Evolutionary conservation across 2,113 vertebrate genomes (phyloP), one percentile per base, ranked within the genome.

Genomic region (Malurus alboscapulatus): DNA sequence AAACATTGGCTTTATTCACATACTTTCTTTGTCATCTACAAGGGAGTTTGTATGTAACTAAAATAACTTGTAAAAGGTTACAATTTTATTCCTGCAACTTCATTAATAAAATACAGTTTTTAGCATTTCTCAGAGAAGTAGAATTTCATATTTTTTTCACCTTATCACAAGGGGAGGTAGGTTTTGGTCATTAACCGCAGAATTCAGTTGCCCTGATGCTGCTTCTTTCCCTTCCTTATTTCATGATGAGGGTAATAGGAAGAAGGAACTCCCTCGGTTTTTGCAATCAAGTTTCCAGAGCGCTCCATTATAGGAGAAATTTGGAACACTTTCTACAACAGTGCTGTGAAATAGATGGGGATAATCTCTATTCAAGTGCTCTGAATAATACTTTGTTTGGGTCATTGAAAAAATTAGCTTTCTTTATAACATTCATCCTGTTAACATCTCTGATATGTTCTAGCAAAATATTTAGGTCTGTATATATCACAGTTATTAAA

Each of bases 311-410:
- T 81, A 93, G 88, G 88, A 95, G 83, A 93, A 91, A 86, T 83
- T 91, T 91, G 91, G 87, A 95, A 90, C 84, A 86, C 34, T 57
- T 94, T 82, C 91, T 74, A 94, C 90, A 95, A 76, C 55, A 90
- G 88, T 90, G 82, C 95, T 96, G 91, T 97, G 94, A 96, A 97
- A 93, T 30, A 89, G 42, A 5, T 71, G 45, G 85, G 94, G 92
- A 84, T 97, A 97, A 95, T 20, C 66, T 94, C 91, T 93, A 58
- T 94, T 95, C 88, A 93, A 25, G 93, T 96, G 90, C 88, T 95
- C 67, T 87, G 68, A 95, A 85, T 75, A 96, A 86, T 76, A 19
- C 59, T 88, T 89, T 86, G 73, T 73, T 80, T 74, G 34, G 66
- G 45, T 50, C 68, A 61, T 88, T 88, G 45, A 24, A 55, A 73